Conservation (phyloP, 2,797 vertebrate species). For the Chlorospingus flavigularis region DNA sequence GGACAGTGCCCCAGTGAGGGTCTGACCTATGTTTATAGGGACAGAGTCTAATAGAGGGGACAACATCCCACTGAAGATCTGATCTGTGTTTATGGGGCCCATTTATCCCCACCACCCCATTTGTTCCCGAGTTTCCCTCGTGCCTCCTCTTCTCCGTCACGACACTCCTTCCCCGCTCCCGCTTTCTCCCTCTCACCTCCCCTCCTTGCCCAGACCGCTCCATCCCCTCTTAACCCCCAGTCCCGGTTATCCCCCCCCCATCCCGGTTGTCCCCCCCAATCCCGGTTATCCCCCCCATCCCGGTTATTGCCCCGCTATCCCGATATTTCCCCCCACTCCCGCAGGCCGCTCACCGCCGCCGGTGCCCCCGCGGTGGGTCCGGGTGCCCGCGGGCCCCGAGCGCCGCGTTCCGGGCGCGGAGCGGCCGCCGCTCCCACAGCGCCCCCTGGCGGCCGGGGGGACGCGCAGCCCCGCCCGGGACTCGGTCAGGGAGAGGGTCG, state of each 20-base stretch:
- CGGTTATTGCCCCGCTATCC: no score
- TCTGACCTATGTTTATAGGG: no score
- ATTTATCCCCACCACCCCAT: background rate
- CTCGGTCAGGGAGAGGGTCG: accelerated
- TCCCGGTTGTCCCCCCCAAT: background rate
- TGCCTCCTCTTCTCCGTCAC: background rate
- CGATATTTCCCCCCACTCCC: background rate
- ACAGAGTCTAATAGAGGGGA: no score
- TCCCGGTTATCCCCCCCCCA: background rate
- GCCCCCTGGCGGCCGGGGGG: background rate
- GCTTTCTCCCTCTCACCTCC: background rate
- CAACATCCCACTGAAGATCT: accelerated
- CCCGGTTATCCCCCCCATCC: background rate
- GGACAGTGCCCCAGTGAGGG: no score
- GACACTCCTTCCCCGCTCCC: background rate
- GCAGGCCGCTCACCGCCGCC: background rate
- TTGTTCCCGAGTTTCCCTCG: background rate
- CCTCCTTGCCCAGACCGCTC: background rate
- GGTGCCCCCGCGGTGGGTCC: background rate
- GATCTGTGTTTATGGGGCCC: background rate
- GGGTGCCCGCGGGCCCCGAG: background rate
- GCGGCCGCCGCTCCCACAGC: background rate
- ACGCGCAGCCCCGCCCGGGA: background rate
- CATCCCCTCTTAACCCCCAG: background rate
- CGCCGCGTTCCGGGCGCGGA: background rate